phyloP scores from a whole-genome alignment of 2,888 invertebrate species.

The Hyposoter dolosus region DNA sequence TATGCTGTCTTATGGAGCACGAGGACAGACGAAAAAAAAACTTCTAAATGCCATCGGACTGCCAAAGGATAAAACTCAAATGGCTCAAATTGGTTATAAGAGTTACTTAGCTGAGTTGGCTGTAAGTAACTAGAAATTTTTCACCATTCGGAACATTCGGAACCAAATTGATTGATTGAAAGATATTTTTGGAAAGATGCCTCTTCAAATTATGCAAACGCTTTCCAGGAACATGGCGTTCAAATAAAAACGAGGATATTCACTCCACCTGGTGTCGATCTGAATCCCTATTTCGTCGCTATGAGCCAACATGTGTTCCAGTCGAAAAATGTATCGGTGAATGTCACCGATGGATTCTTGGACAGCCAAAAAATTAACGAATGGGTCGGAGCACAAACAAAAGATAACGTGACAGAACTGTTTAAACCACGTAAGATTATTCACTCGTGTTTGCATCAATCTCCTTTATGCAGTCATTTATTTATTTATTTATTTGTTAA shows the following conservation, averaged over 20 bases:
- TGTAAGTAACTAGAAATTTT: not conserved
- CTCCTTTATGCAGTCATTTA: not conserved
- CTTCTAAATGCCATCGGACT: not conserved
- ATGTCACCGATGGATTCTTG: not conserved
- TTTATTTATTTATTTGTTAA: too few species aligned
- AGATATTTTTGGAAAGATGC: too few species aligned
- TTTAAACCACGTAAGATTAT: conserved; percentile 1
- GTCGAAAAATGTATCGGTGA: not conserved
- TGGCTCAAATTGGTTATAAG: not conserved
- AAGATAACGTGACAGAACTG: not conserved
- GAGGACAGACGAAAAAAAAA: not conserved
- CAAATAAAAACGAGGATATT: not conserved
- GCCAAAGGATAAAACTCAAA: not conserved
- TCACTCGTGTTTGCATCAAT: too few species aligned
- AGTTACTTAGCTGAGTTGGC: not conserved
- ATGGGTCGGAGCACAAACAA: not conserved
- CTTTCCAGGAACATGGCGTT: not conserved
- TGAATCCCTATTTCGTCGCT: not conserved
- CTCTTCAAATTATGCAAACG: too few species aligned
- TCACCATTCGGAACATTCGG: too few species aligned
- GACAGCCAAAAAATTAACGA: not conserved
- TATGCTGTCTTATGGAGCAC: not conserved
- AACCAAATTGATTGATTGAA: not conserved
- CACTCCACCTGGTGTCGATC: not conserved
- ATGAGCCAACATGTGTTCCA: not conserved